Percentiles rank a stretch among this genome's conserved stretches.
Evolutionary conservation across 2,797 vertebrate species (phyloP).

Genomic region (Gallinago nigripennis): DNA sequence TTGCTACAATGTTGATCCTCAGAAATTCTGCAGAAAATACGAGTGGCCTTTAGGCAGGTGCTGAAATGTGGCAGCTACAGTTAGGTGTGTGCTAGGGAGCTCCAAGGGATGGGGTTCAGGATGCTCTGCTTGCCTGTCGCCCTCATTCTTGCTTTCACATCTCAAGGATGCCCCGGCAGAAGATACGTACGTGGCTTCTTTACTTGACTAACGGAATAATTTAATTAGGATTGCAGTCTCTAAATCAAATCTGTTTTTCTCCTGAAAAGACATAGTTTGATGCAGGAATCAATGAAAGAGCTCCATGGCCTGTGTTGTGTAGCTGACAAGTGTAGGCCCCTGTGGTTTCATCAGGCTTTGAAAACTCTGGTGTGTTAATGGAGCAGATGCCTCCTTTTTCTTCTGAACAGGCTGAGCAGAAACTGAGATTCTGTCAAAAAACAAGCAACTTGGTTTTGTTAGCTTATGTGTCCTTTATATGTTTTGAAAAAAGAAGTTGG

Average conservation of each 20-base stretch:
- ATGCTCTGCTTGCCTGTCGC: not conserved
- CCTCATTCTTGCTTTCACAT: not conserved
- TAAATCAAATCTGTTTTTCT: not conserved
- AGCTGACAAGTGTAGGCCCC: not conserved
- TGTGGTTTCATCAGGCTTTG: not conserved
- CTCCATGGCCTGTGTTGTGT: rapidly evolving
- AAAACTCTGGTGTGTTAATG: not conserved
- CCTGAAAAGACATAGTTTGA: not conserved
- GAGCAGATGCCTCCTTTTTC: not conserved
- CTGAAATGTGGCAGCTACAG: not conserved
- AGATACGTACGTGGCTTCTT: not conserved
- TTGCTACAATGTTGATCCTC: not conserved
- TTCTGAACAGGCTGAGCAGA: not conserved
- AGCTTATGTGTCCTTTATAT: not conserved
- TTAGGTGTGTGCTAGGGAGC: rapidly evolving
- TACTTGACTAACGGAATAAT: not conserved
- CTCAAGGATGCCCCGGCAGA: not conserved
- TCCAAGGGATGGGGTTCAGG: not conserved
- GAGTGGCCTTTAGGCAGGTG: not conserved
- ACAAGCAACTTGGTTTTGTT: not conserved
- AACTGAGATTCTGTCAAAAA: not conserved
- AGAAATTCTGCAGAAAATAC: not conserved
- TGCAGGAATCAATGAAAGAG: not conserved
- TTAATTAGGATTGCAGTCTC: not conserved
- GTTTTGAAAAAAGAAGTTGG: not conserved